Base-by-base conservation (phyloP, 92 coral and sea anemone species). In the Porites evermanni region DNA sequence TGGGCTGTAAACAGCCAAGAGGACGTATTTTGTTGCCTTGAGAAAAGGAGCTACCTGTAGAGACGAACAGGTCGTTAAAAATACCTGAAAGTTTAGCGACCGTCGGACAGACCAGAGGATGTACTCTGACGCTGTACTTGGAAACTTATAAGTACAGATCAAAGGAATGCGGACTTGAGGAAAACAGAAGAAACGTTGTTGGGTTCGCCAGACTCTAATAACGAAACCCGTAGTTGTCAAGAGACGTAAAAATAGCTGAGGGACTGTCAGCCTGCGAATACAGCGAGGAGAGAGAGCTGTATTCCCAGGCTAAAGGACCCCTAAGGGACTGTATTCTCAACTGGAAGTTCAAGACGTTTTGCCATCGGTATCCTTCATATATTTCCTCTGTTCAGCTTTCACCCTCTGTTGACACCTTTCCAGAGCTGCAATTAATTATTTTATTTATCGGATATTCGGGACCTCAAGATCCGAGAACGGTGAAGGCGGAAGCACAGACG, bases 1-100 rank as follows among this genome's bases (percentile, higher is more conserved):
- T 38, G 64, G 78, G 53, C 53, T 87, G 26, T 93, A 90, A 26
- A 83, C 67, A 64, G 87, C 86, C n/a, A 91, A 91, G 84, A 92
- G 79, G 6, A 91, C 89, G 94, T 91, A 91, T 80, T 92, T 94
- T 21, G 83, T 89, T 56, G 94, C 95, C 9, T 70, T 95, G 69
- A 87, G 96, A 52, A 95, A 85, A 47, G 70, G 94, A 51, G 74
- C 68, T 56, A 78, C 85, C 21, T 61, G 80, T 1, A 79, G 47
- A 38, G 70, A 69, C 18, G 79, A 78, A 59, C 19, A 67, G 13
- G 78, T 88, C 38, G 53, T 72, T n/a, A 51, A 59, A 21, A 86
- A 82, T 80, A 89, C 24, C 51, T 38, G 47, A 38, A 38, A 38
- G 5, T 38, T 38, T 38, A 38, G 47, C 47, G 50, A 72, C n/a